Base-by-base conservation (phyloP, 2,888 invertebrate species). In the Pristionchus fissidentatus region DNA sequence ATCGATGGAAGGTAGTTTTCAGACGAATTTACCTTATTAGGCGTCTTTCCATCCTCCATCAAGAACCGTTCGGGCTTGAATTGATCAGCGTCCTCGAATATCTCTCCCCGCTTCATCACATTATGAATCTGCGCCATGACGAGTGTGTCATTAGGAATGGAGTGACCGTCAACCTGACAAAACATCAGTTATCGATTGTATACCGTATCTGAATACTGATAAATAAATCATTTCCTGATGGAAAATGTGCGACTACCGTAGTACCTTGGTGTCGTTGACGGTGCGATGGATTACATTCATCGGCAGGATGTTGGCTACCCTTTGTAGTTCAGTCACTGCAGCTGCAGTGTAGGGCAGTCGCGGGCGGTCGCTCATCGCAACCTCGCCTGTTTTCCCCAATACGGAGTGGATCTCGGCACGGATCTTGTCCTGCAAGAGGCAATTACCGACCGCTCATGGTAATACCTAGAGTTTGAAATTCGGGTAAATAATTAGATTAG, bases 11-110 rank as follows among this genome's bases (percentile, higher is more conserved):
- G n/a, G n/a, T n/a, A n/a, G n/a, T n/a, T n/a, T n/a, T n/a, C n/a
- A 22, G n/a, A 15, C 26, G 1, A 5, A 52, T 3, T 52, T 22
- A 87, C 87, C 84, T 87, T 88, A n/a, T 87, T 86, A 8, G 84
- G 81, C 4, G 87, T 87, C 38, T 84, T 84, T 32, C 87, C 86
- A 66, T 88, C 89, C 1, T 78, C 82, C 32, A 79, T 55, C 4
- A 90, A 79, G 82, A 87, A 89, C 52, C 88, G 41, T 13, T 86
- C 87, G 10, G 90, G 90, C 7, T 84, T 84, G 83, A 89, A 90
- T 29, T 81, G 60, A 0, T 85, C 57, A 1, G 87, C 84, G 4
- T 85, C 83, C 13, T 84, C 73, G 66, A 87, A 90, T 5, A 82
- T 15, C 2, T 55, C 26, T 15, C 57, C 41, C 0, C 26, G 13